Conservation (phyloP, 1,140 invertebrate genomes). For the Scaptomyza montana region DNA sequence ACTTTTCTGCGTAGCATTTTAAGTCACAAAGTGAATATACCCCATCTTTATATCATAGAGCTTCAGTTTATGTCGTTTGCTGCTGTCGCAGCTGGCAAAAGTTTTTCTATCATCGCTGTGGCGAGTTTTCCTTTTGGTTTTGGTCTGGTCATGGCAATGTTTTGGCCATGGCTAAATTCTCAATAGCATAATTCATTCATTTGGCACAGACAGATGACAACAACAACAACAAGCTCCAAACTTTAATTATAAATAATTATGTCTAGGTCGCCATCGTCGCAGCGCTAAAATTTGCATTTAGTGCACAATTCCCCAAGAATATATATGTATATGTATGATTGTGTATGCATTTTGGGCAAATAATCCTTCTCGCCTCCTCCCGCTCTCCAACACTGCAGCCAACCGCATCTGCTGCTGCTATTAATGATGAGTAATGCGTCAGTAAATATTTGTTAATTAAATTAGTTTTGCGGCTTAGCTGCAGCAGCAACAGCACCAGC, state of each 20-base stretch:
- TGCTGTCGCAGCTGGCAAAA: constrained; percentile 1
- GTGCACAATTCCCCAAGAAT: constrained; percentile 9
- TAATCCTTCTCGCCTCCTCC: too few relatives aligned
- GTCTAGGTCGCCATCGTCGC: constrained; percentile 13
- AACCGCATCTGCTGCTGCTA: constrained; percentile 10
- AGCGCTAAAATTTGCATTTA: constrained; percentile 12
- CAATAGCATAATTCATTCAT: constrained; percentile 48
- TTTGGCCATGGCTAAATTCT: constrained; percentile 30
- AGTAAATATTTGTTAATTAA: constrained; percentile 73
- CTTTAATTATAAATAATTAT: constrained; percentile 70
- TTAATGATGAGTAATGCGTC: constrained; percentile 70
- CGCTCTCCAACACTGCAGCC: not conserved
- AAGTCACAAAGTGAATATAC: not conserved
- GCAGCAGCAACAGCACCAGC: not conserved
- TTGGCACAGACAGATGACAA: constrained; percentile 9
- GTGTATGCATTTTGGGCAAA: not conserved
- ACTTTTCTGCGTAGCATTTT: not conserved
- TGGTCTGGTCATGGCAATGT: not conserved
- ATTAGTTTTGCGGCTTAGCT: constrained; percentile 44
- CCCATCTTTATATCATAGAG: not conserved
- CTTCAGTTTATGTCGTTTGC: not conserved
- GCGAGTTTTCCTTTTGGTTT: not conserved
- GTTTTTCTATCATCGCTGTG: constrained; percentile 8
- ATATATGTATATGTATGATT: too few relatives aligned
- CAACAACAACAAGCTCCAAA: constrained; percentile 18